A percentile compares a stretch with the other conserved stretches of the same genome.
Evolutionary conservation across 2,888 invertebrate genomes (phyloP).

Genomic region (Stenodema calcarata): DNA sequence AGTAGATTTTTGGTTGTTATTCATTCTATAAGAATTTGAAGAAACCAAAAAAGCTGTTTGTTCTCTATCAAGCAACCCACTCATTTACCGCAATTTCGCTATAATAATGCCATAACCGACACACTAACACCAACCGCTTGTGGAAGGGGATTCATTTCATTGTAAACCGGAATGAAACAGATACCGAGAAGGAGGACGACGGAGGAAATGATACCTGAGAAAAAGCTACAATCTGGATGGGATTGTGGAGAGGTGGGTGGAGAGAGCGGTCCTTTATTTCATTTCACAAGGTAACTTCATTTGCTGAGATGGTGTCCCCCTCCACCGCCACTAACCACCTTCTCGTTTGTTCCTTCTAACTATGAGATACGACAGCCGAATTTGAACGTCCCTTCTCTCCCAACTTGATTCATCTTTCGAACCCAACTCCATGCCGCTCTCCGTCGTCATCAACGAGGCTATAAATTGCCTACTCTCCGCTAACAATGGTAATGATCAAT

Average conservation of each 20-base stretch:
- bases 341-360: slow-evolving; percentile 21
- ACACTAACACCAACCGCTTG: background rate
- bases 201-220: slow-evolving; percentile 15
- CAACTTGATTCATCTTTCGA: slow-evolving; percentile 10
- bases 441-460: background rate
- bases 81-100: background rate
- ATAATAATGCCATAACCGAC: background rate
- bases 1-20: too few relatives aligned
- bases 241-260: background rate
- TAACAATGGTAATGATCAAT: background rate
- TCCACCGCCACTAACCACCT: slow-evolving; percentile 1
- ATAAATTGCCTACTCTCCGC: background rate
- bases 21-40: too few relatives aligned
- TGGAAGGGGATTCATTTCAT: background rate
- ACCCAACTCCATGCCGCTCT: background rate
- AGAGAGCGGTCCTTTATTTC: slow-evolving; percentile 14
- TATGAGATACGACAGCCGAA: slow-evolving; percentile 35
- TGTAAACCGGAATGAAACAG: slow-evolving; percentile 8
- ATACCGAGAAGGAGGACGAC: background rate
- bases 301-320: slow-evolving; percentile 28
- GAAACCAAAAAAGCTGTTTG: background rate
- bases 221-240: slow-evolving; percentile 32
- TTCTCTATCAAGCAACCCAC: background rate
- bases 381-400: slow-evolving; percentile 8
- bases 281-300: slow-evolving; percentile 24